Conservation (phyloP, 2,113 vertebrate species). For the Macquaria ambigua region DNA sequence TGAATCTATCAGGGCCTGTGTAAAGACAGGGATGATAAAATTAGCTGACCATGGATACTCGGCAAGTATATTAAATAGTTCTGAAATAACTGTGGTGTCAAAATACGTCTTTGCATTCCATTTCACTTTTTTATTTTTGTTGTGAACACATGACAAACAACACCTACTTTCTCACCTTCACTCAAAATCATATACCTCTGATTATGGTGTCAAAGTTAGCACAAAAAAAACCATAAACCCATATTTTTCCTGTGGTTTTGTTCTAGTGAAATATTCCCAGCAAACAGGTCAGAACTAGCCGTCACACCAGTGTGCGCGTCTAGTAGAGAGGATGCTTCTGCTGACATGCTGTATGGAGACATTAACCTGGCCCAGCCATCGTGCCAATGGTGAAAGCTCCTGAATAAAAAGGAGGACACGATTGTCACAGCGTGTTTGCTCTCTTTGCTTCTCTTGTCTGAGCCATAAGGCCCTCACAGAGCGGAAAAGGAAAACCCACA, state of each 20-base stretch:
- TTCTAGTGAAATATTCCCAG: slow-evolving; percentile 21
- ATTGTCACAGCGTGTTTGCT: slow-evolving; percentile 84
- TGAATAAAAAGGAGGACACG: slow-evolving; percentile 81
- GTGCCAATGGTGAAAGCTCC: slow-evolving; percentile 74
- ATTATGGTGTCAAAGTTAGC: slow-evolving; percentile 40
- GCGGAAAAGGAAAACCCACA: slow-evolving; percentile 37
- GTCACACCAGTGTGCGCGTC: slow-evolving; percentile 72
- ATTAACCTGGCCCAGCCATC: slow-evolving; percentile 81
- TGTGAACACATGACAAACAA: background rate
- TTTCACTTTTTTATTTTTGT: background rate
- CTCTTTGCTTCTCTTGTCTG: slow-evolving; percentile 70
- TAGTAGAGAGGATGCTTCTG: slow-evolving; percentile 65
- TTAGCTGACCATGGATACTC: slow-evolving; percentile 30
- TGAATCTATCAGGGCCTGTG: slow-evolving; percentile 47
- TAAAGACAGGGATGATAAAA: slow-evolving; percentile 37
- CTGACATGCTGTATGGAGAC: slow-evolving; percentile 83
- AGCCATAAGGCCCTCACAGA: slow-evolving; percentile 55
- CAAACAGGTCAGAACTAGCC: slow-evolving; percentile 48
- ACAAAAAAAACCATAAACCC: background rate
- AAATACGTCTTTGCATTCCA: slow-evolving; percentile 5
- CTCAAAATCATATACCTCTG: slow-evolving; percentile 17
- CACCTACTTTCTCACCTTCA: slow-evolving; percentile 20
- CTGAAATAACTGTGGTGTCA: slow-evolving; percentile 9
- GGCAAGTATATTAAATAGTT: slow-evolving; percentile 19
- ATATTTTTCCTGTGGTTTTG: slow-evolving; percentile 12